Base-by-base conservation (phyloP, 2,888 invertebrate species). In the Thumatha senex region DNA sequence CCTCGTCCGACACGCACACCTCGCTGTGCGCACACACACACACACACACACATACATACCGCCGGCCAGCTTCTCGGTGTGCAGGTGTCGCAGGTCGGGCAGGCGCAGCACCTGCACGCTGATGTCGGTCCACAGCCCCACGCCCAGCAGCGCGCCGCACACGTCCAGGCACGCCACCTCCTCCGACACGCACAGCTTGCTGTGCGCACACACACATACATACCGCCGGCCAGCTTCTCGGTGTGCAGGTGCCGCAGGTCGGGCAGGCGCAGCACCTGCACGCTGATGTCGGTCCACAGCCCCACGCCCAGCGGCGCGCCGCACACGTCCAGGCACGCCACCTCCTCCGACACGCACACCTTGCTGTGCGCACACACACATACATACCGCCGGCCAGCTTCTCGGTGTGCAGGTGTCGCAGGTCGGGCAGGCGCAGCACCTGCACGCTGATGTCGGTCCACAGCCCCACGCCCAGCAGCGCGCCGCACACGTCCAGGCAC, bases 371-470 rank as follows among this genome's bases (percentile, higher is more conserved):
- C 3, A 7, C 1, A 31, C 31, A 31, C 1, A 12, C 1, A 2
- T 1, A 56, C 61, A 40, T 74, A 95, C 96, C 95, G 70, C 98
- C 98, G 31, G 97, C 96, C 0, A 99, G 90, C 74, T 95, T 94
- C 88, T 99, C 98, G 24, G 96, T 96, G 76, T 97, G 96, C 47
- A 98, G 93, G 69, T 96, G 95, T 50, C 94, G 93, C 46, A 99
- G 92, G 50, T 94, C 93, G 0, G 99, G 98, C 57, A 99, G 82
- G 10, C 94, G 93, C 24, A 99, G 91, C 57, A 99, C 94, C 10
- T 98, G 93, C 31, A 98, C 97, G 0, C 98, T 98, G 70, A 99
- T 98, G 76, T 99, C 98, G 0, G 98, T 98, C 99, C 99, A 99
- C 41, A 99, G 91, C 0, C 99, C 99, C 9, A 99, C 97, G 12